A percentile compares a stretch with the other conserved stretches of the same genome.
phyloP scores from a whole-genome alignment of 2,888 invertebrate species.

The Caenorhabditis plicata region DNA sequence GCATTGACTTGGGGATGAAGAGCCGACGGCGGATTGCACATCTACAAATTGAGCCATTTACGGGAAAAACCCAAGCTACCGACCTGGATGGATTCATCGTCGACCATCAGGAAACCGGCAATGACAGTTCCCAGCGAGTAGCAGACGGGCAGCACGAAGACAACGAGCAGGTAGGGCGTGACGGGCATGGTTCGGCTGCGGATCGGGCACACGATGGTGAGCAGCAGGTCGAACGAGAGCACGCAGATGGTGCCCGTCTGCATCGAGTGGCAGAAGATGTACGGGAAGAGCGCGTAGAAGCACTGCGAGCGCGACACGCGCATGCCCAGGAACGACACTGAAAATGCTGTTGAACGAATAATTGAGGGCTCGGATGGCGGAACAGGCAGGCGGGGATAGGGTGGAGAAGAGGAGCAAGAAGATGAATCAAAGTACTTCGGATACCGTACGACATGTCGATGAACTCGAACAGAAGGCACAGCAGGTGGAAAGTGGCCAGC shows the following conservation, averaged over 20 bases:
- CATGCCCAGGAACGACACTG: conserved; percentile 12
- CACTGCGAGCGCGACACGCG: conserved; percentile 7
- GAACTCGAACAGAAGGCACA: conserved; percentile 14
- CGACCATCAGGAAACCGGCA: conserved; percentile 4
- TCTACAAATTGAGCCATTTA: conserved; percentile 1
- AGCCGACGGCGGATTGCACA: conserved; percentile 16
- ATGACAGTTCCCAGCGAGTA: background rate
- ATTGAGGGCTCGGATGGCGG: background rate
- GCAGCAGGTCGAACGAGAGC: conserved; percentile 14
- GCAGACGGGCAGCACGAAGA: conserved; percentile 3
- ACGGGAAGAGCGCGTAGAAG: conserved; percentile 15
- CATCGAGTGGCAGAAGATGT: conserved; percentile 12
- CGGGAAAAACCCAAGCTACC: background rate
- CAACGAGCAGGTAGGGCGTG: background rate
- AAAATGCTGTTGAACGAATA: too few relatives aligned
- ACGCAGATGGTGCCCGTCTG: conserved; percentile 21
- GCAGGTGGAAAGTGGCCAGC: conserved; percentile 14
- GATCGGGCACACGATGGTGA: conserved; percentile 8
- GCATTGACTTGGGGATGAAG: background rate
- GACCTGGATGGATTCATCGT: conserved; percentile 3
- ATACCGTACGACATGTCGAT: conserved; percentile 15
- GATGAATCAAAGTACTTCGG: conserved; percentile 2
- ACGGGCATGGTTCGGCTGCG: conserved; percentile 8
- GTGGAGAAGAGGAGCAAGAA: background rate
- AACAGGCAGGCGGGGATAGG: background rate